A percentile compares a stretch with the other conserved stretches of the same genome.
These are phyloP conservation scores for Aphyosemion australe DNA, from an alignment of 2,113 vertebrate genomes.

Conservation along the genomic window DNA sequence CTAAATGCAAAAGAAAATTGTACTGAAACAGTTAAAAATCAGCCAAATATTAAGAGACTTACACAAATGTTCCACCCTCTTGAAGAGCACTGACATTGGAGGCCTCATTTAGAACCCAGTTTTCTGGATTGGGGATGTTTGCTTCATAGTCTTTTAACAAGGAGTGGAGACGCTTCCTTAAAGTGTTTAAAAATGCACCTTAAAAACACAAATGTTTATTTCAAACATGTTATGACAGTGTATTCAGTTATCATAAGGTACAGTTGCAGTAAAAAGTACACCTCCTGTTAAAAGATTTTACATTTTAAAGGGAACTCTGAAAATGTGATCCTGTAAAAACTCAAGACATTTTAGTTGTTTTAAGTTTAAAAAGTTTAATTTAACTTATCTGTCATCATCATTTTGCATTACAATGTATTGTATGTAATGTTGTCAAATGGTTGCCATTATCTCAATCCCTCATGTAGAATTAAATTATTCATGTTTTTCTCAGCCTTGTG, in stretches of 20 bases:
- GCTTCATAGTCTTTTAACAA: slow-evolving; percentile 24
- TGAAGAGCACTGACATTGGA: slow-evolving; percentile 45
- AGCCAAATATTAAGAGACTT: neutral
- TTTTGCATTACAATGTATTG: too few species aligned
- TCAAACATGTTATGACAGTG: neutral
- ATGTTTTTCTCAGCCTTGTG: too few species aligned
- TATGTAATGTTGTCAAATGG: too few species aligned
- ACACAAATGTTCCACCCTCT: slow-evolving; percentile 47
- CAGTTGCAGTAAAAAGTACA: neutral
- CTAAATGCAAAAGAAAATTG: too few species aligned
- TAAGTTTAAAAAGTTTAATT: too few species aligned
- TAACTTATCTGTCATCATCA: too few species aligned
- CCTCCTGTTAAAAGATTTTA: too few species aligned
- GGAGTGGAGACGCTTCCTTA: slow-evolving; percentile 30
- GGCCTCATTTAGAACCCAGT: slow-evolving; percentile 36
- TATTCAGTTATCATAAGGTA: neutral
- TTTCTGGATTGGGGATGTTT: neutral
- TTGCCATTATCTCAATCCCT: too few species aligned
- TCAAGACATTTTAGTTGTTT: too few species aligned
- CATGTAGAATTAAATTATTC: too few species aligned
- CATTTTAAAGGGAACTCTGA: too few species aligned
- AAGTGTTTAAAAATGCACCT: slow-evolving; percentile 25
- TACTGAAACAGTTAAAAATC: neutral
- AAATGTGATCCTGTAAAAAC: too few species aligned
- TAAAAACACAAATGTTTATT: neutral